Evolutionary conservation across 2,888 invertebrate genomes (phyloP).

Genomic region (Lepetodrilus schrolli): DNA sequence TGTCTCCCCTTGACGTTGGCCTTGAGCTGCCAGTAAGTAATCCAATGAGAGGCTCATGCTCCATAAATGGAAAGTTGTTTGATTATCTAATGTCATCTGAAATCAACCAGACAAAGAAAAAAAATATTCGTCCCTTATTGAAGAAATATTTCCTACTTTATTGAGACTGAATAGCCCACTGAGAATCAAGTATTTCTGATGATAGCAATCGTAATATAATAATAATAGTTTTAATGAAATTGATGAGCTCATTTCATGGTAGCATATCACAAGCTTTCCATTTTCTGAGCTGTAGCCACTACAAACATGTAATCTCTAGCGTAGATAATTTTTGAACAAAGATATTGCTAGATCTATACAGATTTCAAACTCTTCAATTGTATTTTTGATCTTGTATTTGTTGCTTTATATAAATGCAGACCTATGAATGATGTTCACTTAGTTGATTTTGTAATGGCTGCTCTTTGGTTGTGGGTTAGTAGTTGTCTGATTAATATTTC

Average conservation of each 20-base stretch:
- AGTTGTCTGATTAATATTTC: too few relatives aligned
- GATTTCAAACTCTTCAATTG: too few relatives aligned
- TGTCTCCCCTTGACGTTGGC: neutral
- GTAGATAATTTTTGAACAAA: neutral
- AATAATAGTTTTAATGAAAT: too few relatives aligned
- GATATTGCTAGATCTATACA: neutral
- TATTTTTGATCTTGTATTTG: neutral
- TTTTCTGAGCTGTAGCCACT: slow-evolving; percentile 6
- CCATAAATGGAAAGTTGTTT: slow-evolving; percentile 21
- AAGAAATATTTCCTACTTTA: too few relatives aligned
- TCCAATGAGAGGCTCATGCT: neutral
- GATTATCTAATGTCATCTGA: too few relatives aligned
- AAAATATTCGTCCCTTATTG: too few relatives aligned
- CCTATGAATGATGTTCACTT: neutral
- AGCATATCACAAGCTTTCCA: slow-evolving; percentile 1
- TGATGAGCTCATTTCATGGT: too few relatives aligned
- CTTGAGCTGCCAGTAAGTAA: slow-evolving; percentile 23
- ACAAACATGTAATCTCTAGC: slow-evolving; percentile 3
- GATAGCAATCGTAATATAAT: too few relatives aligned
- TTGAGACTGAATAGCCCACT: too few relatives aligned
- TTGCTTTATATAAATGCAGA: neutral
- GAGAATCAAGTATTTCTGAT: too few relatives aligned
- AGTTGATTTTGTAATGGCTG: neutral
- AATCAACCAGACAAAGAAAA: too few relatives aligned
- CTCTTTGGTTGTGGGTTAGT: too few relatives aligned